Evolutionary conservation across 2,113 vertebrate species (phyloP).

Genomic region (Campylomormyrus numenius): DNA sequence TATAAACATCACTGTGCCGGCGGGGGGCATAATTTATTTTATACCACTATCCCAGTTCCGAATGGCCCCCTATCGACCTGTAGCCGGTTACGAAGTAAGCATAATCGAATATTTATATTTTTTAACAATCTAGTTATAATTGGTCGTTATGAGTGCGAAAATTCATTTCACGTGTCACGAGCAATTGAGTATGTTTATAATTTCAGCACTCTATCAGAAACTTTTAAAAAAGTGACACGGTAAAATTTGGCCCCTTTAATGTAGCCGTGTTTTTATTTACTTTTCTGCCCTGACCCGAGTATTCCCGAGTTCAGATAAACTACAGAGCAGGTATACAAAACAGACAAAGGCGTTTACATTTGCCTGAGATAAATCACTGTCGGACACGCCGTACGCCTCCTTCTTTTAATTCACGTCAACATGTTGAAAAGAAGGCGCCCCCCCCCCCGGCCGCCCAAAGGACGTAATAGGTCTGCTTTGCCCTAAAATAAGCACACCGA

Average conservation of each 20-base stretch:
- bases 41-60: not conserved
- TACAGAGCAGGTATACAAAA: not conserved
- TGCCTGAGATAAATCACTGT: constrained; percentile 2
- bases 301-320: constrained; percentile 16
- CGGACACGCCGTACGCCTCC: not conserved
- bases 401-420: not conserved
- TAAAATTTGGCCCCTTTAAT: not conserved
- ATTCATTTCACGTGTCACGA: not conserved
- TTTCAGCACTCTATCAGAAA: not conserved
- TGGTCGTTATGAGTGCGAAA: not conserved
- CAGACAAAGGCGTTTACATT: constrained; percentile 7
- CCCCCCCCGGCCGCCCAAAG: not conserved
- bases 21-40: not conserved
- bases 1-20: not conserved
- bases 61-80: not conserved
- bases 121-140: not conserved
- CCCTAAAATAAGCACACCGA: not conserved
- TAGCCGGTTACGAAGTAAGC: not conserved
- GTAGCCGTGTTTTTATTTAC: constrained; percentile 14
- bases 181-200: not conserved
- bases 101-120: not conserved
- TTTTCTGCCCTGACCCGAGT: constrained; percentile 10
- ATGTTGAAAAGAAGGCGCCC: not conserved
- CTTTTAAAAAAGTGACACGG: not conserved
- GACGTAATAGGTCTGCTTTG: not conserved